Evolutionary conservation across 2,888 invertebrate species (phyloP), one percentile per base, ranked within the genome.

Genomic region (Corbicula japonica): DNA sequence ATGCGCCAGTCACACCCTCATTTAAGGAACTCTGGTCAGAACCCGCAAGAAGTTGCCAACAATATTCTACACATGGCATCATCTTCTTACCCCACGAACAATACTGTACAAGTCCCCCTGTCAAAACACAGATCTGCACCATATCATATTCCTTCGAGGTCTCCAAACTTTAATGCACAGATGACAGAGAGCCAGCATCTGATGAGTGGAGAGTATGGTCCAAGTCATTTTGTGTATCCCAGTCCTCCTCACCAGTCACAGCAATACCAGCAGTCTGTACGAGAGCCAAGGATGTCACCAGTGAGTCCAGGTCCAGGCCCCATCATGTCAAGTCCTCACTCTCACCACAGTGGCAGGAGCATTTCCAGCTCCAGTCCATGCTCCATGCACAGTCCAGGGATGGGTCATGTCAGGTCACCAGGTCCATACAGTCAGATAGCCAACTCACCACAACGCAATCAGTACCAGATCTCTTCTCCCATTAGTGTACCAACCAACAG

Each of bases 1-100:
- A 71, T 79, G 60, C 80, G 70, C 32, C 83, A 80, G 26, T 61
- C 82, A 35, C 83, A 78, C 54, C 76, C 76, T 30, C 81, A 79
- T 60, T 63, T 77, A 46, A 71, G 74, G 35, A 65, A 68, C 34
- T 46, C 65, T 26, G 78, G 72, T 48, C 90, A 90, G 75, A 92
- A 86, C 62, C 92, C 92, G 56, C 92, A 92, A 81, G 89, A 91
- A 76, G 91, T 92, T 6, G 92, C 92, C 18, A 92, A 92, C 76
- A 91, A 88, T 65, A 92, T 92, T 61, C 86, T 92, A n/a, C 92
- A 92, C 63, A 91, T 92, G 89, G 91, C 91, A 34, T 84, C 90
- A 18, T 88, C 88, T 5, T 76, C 85, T 12, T 92, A 90, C 76
- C 86, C 89, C 21, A 83, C 86, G 28, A 87, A 88, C 61, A 86